Percentiles rank a stretch among this genome's conserved stretches.
Conservation (phyloP, 30 jellyfish, hydroid and myxozoan genomes). For the Cassiopea andromeda region DNA sequence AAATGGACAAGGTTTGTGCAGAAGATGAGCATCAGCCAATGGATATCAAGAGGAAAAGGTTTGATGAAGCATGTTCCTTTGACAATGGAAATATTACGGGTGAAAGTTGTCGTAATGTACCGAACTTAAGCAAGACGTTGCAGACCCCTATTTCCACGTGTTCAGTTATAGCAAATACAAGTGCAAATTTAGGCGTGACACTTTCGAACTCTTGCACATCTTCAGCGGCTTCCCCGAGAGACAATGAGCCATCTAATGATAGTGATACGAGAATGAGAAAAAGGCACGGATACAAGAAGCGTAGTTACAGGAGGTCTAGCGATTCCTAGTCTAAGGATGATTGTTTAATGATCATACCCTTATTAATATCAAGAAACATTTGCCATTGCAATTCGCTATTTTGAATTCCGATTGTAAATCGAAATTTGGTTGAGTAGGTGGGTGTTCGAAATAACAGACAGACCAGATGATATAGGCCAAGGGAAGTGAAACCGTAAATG, state of each 20-base stretch:
- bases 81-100: background rate
- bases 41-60: background rate
- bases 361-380: background rate
- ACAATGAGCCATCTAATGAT: background rate
- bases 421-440: no score
- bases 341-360: background rate
- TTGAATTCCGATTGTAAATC: no score
- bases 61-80: background rate
- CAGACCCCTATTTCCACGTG: background rate
- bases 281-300: background rate
- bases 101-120: background rate
- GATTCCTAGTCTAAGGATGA: background rate
- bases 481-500: no score
- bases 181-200: background rate
- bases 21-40: background rate
- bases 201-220: background rate
- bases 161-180: background rate
- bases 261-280: background rate
- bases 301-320: constrained; percentile 3
- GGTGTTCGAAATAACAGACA: no score
- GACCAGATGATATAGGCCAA: no score
- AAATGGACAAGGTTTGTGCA: background rate
- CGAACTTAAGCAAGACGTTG: background rate
- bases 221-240: background rate
- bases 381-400: no score